Base-by-base conservation (phyloP, 92 coral and sea anemone species). In the Nematostella vectensis region DNA sequence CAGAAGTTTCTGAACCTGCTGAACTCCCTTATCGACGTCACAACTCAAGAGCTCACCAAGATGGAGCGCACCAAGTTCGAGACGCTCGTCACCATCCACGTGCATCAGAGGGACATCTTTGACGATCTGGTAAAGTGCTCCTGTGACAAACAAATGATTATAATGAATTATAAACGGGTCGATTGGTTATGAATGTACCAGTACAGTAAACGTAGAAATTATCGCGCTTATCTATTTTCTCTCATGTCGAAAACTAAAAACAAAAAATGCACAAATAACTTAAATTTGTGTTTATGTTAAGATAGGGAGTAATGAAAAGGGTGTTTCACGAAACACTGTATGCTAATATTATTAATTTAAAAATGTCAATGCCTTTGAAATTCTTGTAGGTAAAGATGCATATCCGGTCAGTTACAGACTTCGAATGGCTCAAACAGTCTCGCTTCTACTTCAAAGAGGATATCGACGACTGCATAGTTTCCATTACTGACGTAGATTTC, bases 41-140 rank as follows among this genome's bases (percentile, higher is more conserved):
- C 95, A 1, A 85, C 95, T 2, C 88, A 85, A 60, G 95, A 85
- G 48, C 88, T 85, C 4, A 80, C 95, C 53, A 85, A 85, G 58
- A 85, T 85, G 95, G 88, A 85, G 50, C 70, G 95, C 47, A 85
- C 95, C 59, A 85, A 85, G 72, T 85, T 75, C 55, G 95, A 85
- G 72, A 85, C 95, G 1, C 78, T 85, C 43, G 95, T 85, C 40
- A 85, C 95, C 11, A 85, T 85, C 55, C 95, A 85, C 40, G 95
- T 85, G 26, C 95, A 85, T 67, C 95, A 85, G 75, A 81, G 88
- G 44, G 95, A 85, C 47, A 85, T 85, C 42, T 85, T 85, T 52
- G 95, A 85, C 31, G 95, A 85, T 28, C 75, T 85, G 64, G 95
- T 85, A 56, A 55, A 45, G 8, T 40, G 2, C 3, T 38, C 47